Evolutionary conservation across 1,140 invertebrate genomes (phyloP).

Genomic region (Kradibia gibbosae): DNA sequence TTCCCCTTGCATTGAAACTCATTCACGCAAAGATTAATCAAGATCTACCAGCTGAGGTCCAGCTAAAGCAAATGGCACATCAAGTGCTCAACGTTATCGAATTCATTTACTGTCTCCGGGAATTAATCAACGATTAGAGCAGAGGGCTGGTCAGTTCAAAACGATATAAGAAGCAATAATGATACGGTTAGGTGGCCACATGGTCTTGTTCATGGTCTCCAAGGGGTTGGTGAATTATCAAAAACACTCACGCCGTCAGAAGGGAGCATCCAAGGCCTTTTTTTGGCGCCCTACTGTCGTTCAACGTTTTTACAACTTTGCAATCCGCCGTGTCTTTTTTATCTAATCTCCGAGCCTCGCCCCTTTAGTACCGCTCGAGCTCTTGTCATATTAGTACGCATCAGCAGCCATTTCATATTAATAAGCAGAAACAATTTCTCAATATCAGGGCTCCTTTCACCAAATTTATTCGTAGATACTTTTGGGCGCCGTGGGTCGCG

Average conservation of each 20-base stretch:
- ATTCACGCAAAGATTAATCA: too few relatives aligned
- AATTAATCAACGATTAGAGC: too few relatives aligned
- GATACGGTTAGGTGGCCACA: background rate
- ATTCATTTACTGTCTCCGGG: too few relatives aligned
- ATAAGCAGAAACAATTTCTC: background rate
- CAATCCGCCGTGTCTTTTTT: background rate
- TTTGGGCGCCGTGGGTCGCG: background rate
- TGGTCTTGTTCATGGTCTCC: background rate
- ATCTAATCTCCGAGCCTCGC: background rate
- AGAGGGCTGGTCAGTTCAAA: too few relatives aligned
- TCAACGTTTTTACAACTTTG: constrained; percentile 30
- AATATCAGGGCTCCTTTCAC: background rate
- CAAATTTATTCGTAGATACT: background rate
- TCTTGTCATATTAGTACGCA: too few relatives aligned
- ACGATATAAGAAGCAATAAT: too few relatives aligned
- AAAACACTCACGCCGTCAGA: constrained; percentile 32
- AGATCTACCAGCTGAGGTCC: too few relatives aligned
- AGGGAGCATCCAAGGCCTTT: constrained; percentile 33
- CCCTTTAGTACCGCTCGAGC: background rate
- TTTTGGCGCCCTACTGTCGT: constrained; percentile 27
- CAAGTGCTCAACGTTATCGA: too few relatives aligned
- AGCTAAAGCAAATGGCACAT: too few relatives aligned
- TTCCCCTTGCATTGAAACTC: too few relatives aligned
- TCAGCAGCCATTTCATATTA: background rate
- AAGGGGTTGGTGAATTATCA: constrained; percentile 31